Base-by-base conservation (phyloP, 2,888 invertebrate genomes). In the Conistra vaccinii region DNA sequence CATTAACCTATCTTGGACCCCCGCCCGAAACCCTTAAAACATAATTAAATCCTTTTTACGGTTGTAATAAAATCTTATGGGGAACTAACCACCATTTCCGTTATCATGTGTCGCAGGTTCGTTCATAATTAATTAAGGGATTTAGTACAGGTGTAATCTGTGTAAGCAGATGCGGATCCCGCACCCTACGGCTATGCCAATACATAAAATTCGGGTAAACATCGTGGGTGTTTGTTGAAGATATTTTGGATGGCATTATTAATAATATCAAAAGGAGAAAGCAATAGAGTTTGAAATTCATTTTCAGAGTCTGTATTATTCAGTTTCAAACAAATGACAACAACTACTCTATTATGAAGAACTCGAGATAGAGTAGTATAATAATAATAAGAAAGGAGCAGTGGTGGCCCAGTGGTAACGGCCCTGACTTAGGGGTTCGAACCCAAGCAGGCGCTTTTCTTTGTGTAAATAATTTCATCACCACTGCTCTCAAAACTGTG, bases 31-130 rank as follows among this genome's bases (percentile, higher is more conserved):
- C 87, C 87, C 89, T 85, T 87, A 70, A 77, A 88, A 85, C 78
- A 87, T 89, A 90, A 90, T 90, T 87, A 88, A 89, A 89, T 86
- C 88, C 88, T 87, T 90, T 90, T 90, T 87, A 89, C 80, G 84
- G 80, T 75, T 70, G 73, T 85, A 80, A 87, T 88, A 87, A 89
- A 89, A 88, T 81, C 86, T 82, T 87, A 85, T 88, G 85, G 89
- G 86, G 83, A 88, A 88, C 87, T 87, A 88, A 89, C 87, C 88
- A 82, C 80, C 79, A 84, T 82, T 86, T 86, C 87, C 87, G 87
- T 89, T 91, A 91, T 91, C 90, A 86, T 74, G 83, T 89, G 89
- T 89, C 85, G 85, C 89, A 87, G 88, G 89, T 86, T 73, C 73
- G 81, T 85, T 87, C 77, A 88, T 90, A 89, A 91, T 91, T 90